phyloP scores from a whole-genome alignment of 2,888 invertebrate species.

The Microplitis deprimator region DNA sequence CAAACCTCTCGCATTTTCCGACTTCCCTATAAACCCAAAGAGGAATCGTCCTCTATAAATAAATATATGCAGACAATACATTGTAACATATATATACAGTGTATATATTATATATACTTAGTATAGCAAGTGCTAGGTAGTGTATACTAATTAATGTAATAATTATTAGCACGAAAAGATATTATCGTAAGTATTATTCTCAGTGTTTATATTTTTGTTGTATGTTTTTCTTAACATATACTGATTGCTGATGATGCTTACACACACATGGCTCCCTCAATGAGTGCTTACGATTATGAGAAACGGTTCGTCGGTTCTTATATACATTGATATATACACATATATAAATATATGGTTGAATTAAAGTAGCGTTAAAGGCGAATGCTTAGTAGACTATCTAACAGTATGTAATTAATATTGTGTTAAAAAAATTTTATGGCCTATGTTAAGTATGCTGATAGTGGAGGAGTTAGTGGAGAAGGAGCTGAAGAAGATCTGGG shows the following conservation, averaged over 20 bases:
- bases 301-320: conserved; percentile 26
- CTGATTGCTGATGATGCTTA: conserved; percentile 35
- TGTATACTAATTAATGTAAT: conserved; percentile 63
- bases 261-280: conserved; percentile 22
- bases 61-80: background rate
- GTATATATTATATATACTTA: background rate
- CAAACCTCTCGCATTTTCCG: no score
- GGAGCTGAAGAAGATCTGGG: background rate
- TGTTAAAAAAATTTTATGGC: background rate
- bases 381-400: background rate
- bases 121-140: conserved; percentile 29
- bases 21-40: no score
- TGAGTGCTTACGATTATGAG: conserved; percentile 31
- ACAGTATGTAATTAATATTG: background rate
- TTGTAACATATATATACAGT: background rate
- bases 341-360: background rate
- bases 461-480: background rate
- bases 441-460: background rate
- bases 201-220: conserved; percentile 53
- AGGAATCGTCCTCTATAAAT: no score
- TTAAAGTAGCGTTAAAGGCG: background rate
- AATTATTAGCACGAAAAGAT: conserved; percentile 68
- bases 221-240: conserved; percentile 52
- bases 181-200: conserved; percentile 59
- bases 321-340: conserved; percentile 12